Evolutionary conservation across 2,113 vertebrate species (phyloP).

Genomic region (Paratilapia polleni): DNA sequence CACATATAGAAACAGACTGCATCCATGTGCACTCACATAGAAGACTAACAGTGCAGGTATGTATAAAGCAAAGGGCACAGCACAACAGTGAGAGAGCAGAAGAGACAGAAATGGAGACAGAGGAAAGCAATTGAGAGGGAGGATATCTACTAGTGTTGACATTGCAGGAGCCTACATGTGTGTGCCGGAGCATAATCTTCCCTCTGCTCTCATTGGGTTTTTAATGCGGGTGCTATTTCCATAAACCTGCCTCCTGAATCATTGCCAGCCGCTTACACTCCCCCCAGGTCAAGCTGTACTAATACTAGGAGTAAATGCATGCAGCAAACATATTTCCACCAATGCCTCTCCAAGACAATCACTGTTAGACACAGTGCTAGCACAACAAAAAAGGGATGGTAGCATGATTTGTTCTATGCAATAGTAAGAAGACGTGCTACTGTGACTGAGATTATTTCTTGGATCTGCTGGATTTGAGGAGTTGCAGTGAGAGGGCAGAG

Average conservation of each 20-base stretch:
- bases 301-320: conserved; percentile 67
- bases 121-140: conserved; percentile 61
- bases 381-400: conserved; percentile 41
- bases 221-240: conserved; percentile 77
- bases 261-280: conserved; percentile 68
- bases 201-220: conserved; percentile 72
- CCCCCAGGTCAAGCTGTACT: conserved; percentile 62
- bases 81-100: conserved; percentile 6
- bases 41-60: conserved; percentile 28
- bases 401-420: conserved; percentile 42
- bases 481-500: conserved; percentile 48
- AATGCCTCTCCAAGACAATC: conserved; percentile 61
- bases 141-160: conserved; percentile 75
- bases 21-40: conserved; percentile 11
- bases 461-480: conserved; percentile 68
- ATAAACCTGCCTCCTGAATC: conserved; percentile 79
- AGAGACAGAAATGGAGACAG: conserved; percentile 50
- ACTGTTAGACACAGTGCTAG: conserved; percentile 63
- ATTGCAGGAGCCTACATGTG: conserved; percentile 70
- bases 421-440: conserved; percentile 51
- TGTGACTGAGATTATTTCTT: conserved; percentile 64
- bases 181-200: conserved; percentile 72
- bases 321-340: conserved; percentile 67
- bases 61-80: conserved; percentile 25
- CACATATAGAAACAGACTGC: conserved; percentile 7